These are phyloP conservation scores for Agrochola lota DNA, from an alignment of 2,888 invertebrate genomes.

Conservation along the genomic window DNA sequence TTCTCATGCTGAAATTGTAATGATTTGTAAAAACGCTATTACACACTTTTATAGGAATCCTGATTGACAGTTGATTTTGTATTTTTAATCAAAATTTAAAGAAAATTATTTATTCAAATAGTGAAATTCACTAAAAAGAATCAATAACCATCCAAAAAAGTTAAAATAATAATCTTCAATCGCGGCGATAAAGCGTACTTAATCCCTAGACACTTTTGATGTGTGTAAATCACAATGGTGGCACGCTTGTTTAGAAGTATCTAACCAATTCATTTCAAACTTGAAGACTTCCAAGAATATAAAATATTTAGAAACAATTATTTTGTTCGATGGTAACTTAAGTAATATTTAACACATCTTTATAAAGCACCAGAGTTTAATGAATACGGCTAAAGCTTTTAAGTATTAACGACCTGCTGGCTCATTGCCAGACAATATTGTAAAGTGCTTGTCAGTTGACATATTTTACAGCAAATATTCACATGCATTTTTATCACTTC, in stretches of 20 bases:
- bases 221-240: background rate
- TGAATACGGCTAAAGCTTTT: constrained; percentile 42
- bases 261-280: background rate
- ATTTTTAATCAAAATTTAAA: too few relatives aligned
- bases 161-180: too few relatives aligned
- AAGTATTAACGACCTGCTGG: constrained; percentile 56
- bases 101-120: too few relatives aligned
- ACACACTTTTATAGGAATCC: too few relatives aligned
- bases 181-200: too few relatives aligned
- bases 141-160: too few relatives aligned
- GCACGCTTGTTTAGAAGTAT: background rate
- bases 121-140: too few relatives aligned
- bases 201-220: too few relatives aligned
- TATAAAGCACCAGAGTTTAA: constrained; percentile 26
- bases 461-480: constrained; percentile 40
- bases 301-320: too few relatives aligned
- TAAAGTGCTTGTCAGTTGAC: constrained; percentile 31
- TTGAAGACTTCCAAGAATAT: background rate
- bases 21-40: too few relatives aligned
- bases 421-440: constrained; percentile 47
- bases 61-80: too few relatives aligned
- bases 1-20: too few relatives aligned
- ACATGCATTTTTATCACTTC: constrained; percentile 32
- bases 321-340: background rate
- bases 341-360: background rate